Evolutionary conservation across 2,797 vertebrate genomes (phyloP), one percentile per base, ranked within the genome.

Genomic region (Darevskia mixta): DNA sequence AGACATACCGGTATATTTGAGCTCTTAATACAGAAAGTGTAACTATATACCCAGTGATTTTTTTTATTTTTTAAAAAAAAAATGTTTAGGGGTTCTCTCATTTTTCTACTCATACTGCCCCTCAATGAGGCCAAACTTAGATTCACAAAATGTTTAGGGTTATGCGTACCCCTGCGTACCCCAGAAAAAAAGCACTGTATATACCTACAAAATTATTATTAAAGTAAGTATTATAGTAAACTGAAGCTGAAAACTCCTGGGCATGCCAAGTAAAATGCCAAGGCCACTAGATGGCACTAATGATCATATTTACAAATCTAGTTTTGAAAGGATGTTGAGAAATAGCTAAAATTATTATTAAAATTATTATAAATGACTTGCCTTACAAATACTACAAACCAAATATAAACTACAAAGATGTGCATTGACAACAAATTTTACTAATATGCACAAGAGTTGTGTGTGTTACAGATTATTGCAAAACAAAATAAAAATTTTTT

Each of bases 241-340:
- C 18, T 87, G 55, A 41, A 35, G 27, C 27, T 49, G 29, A 77
- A 64, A 87, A 58, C 2, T 84, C 27, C 23, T 25, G 5, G 66
- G 8, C 35, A 78, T 29, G 43, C 29, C 72, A 25, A n/a, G n/a
- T 43, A 72, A 72, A 83, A 64, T 20, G n/a, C 17, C 27, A 69
- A 38, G 41, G 32, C 94, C 94, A 90, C 90, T 85, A 95, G 94
- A 88, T 93, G 94, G 94, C 94, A 91, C 87, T 83, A 89, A 77
- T 88, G 79, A 85, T 27, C 41, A 81, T 75, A 92, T 15, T 83
- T 45, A 49, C 32, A 73, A 87, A 82, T 58, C 13, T 61, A 6
- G 82, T 71, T 85, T 64, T 32, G 13, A 69, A 35, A 13, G 17
- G n/a, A 49, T 27, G 32, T 67, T 29, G 17, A 18, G 15, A 27